Evolutionary conservation across 2,888 invertebrate species (phyloP), one percentile per base, ranked within the genome.

Genomic region (Leptarthrus brevirostris): DNA sequence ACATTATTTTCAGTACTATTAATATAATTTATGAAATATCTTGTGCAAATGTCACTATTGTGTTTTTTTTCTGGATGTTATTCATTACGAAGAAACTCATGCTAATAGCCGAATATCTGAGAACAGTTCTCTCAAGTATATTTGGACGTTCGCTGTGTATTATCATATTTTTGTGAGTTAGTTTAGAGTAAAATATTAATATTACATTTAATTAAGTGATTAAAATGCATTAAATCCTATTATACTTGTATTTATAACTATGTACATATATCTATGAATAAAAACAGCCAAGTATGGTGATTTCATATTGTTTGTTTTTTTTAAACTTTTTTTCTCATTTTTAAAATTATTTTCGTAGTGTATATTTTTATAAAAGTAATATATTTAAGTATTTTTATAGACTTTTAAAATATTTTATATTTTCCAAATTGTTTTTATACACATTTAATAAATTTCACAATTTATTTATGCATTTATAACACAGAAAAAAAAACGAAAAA

Each of bases 251-350:
- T 52, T 52, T 69, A 26, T 49, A 30, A 52, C 8, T 52, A 69
- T 52, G 6, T 66, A 69, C 30, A 52, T 52, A 64, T 64, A 44
- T 64, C 64, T 64, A 64, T 64, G 64, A 69, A 69, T 69, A 69
- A 69, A 69, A 69, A 69, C 69, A 69, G 69, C 69, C 69, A 52
- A 69, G 69, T 52, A 52, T 69, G 69, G 69, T 69, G 69, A 69
- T 52, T 69, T 69, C 20, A 64, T 64, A 64, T 64, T 64, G 22
- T 69, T 49, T 66, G 20, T 47, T 6, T 18, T 14, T 20, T 61
- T 61, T 20, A 22, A 36, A 36, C 18, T 61, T 22, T 40, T 24
- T 12, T 61, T 61, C 40, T 22, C 14, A 47, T 24, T 66, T 47
- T 18, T 49, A 52, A 49, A 69, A 69, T 52, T 52, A 69, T 69